Evolutionary conservation across 1,140 invertebrate genomes (phyloP).

Genomic region (Listronotus oregonensis): DNA sequence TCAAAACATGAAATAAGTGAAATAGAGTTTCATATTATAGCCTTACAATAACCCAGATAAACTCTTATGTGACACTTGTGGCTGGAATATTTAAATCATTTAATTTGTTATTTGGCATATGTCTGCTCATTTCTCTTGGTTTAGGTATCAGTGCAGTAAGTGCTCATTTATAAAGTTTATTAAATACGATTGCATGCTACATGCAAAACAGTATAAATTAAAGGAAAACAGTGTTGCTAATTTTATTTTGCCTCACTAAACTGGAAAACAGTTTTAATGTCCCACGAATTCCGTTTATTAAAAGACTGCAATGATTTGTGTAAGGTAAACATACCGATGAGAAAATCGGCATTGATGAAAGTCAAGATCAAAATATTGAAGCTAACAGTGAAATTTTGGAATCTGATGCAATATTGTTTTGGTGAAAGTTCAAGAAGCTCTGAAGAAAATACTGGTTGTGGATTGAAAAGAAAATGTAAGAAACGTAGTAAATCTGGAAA

Average conservation of each 20-base stretch:
- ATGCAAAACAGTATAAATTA: conserved; percentile 53
- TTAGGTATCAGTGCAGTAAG: conserved; percentile 55
- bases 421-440: neutral
- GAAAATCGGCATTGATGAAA: conserved; percentile 4
- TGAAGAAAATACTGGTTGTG: neutral
- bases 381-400: neutral
- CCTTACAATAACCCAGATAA: conserved; percentile 42
- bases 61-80: conserved; percentile 54
- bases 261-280: conserved; percentile 45
- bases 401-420: conserved; percentile 6
- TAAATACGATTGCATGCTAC: conserved; percentile 54
- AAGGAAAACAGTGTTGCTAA: conserved; percentile 48
- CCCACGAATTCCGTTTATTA: conserved; percentile 40
- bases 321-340: conserved; percentile 27
- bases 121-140: conserved; percentile 57
- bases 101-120: conserved; percentile 55
- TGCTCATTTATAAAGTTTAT: conserved; percentile 56
- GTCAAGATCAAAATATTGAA: neutral
- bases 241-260: conserved; percentile 50
- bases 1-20: neutral
- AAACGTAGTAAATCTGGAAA: neutral
- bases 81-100: conserved; percentile 50
- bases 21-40: conserved; percentile 15
- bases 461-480: conserved; percentile 1
- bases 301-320: conserved; percentile 7